Evolutionary conservation across 2,888 invertebrate species (phyloP), one percentile per base, ranked within the genome.

Genomic region (Candidula unifasciata): DNA sequence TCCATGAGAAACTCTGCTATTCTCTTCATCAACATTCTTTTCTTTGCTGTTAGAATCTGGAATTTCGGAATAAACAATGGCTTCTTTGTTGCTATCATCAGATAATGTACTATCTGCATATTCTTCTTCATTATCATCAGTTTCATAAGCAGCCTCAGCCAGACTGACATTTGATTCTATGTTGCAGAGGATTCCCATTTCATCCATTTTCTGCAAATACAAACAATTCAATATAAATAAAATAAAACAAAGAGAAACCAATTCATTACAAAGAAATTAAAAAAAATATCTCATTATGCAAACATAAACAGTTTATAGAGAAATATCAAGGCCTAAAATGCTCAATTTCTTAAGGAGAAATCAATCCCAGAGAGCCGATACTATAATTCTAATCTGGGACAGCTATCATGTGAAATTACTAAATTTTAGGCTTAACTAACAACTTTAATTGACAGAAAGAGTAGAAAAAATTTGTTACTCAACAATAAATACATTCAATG

Each of bases 131-230:
- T 86, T 85, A 52, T 86, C 88, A 68, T 86, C 88, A 68, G 85
- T 85, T 33, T 83, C 71, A 21, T 73, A 74, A 13, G 76, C 86
- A 24, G 86, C 88, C 24, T 44, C 27, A 52, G 66, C 33, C 86
- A 88, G 27, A 0, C 33, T 35, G 6, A 24, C 3, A 60, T 57
- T 27, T 21, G 30, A 27, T 73, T 80, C 84, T 33, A 35, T n/a
- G 60, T 60, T 66, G n/a, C 76, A 83, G 2, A 90, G 86, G 2
- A 91, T 87, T 44, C 91, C 91, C 13, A 91, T 81, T 35, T 91
- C 90, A 30, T 88, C 90, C 69, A 90, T 89, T 73, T 90, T 91
- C 90, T 90, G 82, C 35, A 16, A 21, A 74, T 30, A 80, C 13
- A 54, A 80, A 37, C 21, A 54, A 52, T 33, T 54, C 5, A 24